These are phyloP conservation scores for Caenorhabditis sinica DNA, from an alignment of 2,888 invertebrate genomes.

Conservation along the genomic window DNA sequence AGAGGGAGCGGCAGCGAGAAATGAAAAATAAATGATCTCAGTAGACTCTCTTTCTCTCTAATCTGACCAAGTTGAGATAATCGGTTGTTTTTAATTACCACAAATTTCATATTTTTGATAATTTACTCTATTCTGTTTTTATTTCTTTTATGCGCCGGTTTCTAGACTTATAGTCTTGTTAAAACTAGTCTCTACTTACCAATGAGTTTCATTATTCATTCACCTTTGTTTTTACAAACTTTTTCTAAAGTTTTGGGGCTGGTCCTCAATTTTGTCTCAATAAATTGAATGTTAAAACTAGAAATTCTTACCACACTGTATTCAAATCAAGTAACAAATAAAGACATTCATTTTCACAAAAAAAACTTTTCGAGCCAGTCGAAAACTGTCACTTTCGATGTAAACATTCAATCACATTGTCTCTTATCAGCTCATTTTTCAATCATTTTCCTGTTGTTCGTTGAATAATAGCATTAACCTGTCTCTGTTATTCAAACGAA, in stretches of 20 bases:
- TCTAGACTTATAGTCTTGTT: too few species aligned
- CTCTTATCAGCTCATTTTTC: neutral
- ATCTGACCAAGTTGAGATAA: too few species aligned
- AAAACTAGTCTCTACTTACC: too few species aligned
- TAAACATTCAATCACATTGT: conserved; percentile 20
- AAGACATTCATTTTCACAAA: too few species aligned
- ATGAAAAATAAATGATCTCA: conserved; percentile 19
- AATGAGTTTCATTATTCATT: too few species aligned
- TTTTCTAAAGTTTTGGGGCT: too few species aligned
- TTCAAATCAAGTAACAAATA: neutral
- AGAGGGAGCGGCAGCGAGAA: neutral
- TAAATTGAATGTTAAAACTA: too few species aligned
- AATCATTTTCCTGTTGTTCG: neutral
- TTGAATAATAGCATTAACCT: neutral
- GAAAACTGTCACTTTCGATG: neutral
- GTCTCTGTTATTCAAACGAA: neutral
- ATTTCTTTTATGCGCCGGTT: too few species aligned
- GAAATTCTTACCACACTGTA: too few species aligned
- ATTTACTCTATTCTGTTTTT: neutral
- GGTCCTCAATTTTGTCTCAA: too few species aligned
- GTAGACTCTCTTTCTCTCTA: neutral
- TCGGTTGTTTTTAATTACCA: too few species aligned
- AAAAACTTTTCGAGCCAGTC: conserved; percentile 6
- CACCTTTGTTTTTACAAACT: too few species aligned
- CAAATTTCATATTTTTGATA: neutral